These are phyloP conservation scores for Myopa testacea DNA, from an alignment of 2,888 invertebrate genomes.

Conservation along the genomic window DNA sequence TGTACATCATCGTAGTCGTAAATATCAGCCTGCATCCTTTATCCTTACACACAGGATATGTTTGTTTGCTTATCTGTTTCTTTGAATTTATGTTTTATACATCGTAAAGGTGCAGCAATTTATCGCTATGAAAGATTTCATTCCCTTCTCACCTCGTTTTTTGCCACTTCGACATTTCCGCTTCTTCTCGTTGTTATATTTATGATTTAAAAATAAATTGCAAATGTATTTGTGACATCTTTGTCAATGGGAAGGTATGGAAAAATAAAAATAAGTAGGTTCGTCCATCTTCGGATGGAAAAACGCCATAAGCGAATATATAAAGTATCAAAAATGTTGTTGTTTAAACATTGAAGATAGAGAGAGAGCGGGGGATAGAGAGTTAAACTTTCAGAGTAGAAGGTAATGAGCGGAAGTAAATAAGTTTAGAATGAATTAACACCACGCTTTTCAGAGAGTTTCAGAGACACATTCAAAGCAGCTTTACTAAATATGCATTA, in stretches of 20 bases:
- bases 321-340: no score
- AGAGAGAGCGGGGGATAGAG: no score
- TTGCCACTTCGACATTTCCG: neutral
- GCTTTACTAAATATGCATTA: neutral
- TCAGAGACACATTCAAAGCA: neutral
- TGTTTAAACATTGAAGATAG: no score
- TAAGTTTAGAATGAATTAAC: neutral
- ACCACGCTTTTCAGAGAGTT: neutral
- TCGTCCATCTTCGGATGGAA: no score
- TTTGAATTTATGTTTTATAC: slow-evolving; percentile 17
- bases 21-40: neutral
- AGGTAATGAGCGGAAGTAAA: neutral
- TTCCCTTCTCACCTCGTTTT: neutral
- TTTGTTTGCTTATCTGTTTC: slow-evolving; percentile 12
- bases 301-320: no score
- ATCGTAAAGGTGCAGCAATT: slow-evolving; percentile 35
- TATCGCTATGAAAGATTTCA: slow-evolving; percentile 20
- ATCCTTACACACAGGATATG: neutral
- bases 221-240: slow-evolving; percentile 6
- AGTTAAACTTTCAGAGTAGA: no score
- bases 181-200: neutral
- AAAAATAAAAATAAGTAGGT: no score
- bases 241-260: neutral
- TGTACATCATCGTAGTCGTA: neutral
- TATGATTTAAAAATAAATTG: slow-evolving; percentile 36